Conservation (phyloP, 2,888 invertebrate genomes). For the Caenorhabditis imperialis region DNA sequence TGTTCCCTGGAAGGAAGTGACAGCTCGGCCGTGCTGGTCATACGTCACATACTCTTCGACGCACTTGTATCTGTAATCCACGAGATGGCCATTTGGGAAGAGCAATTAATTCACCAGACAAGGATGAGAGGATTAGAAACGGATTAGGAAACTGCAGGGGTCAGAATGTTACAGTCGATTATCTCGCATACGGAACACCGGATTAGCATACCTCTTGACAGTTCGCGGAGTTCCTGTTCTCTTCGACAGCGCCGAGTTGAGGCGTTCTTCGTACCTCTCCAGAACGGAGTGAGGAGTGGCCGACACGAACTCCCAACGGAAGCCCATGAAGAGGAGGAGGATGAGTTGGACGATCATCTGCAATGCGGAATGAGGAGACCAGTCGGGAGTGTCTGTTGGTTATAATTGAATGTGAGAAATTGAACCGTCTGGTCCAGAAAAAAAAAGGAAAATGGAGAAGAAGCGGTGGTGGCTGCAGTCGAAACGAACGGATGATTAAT, state of each 20-base stretch:
- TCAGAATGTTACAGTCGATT: conserved; percentile 33
- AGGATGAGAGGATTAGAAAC: conserved; percentile 5
- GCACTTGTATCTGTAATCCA: conserved; percentile 59
- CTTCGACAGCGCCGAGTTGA: conserved; percentile 42
- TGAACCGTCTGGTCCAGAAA: conserved; percentile 6
- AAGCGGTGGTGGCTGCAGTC: conserved; percentile 4
- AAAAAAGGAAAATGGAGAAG: conserved; percentile 9
- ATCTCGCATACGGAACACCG: conserved; percentile 2
- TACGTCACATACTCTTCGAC: conserved; percentile 62
- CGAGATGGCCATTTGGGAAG: background rate
- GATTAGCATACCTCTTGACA: conserved; percentile 42
- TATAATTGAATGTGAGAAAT: background rate
- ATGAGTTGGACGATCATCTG: conserved; percentile 44
- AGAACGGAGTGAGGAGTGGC: conserved; percentile 29
- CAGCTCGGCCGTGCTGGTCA: conserved; percentile 38
- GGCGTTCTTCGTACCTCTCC: conserved; percentile 44
- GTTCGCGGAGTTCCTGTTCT: conserved; percentile 32
- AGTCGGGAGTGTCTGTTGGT: background rate
- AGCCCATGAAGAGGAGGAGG: conserved; percentile 40
- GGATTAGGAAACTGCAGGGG: conserved; percentile 19
- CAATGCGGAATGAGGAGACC: no score
- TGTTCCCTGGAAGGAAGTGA: conserved; percentile 33
- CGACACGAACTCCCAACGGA: background rate
- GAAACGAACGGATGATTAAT: background rate
- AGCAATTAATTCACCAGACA: no score